Conservation (phyloP, 2,888 invertebrate species). For the Glaucopsyche alexis region DNA sequence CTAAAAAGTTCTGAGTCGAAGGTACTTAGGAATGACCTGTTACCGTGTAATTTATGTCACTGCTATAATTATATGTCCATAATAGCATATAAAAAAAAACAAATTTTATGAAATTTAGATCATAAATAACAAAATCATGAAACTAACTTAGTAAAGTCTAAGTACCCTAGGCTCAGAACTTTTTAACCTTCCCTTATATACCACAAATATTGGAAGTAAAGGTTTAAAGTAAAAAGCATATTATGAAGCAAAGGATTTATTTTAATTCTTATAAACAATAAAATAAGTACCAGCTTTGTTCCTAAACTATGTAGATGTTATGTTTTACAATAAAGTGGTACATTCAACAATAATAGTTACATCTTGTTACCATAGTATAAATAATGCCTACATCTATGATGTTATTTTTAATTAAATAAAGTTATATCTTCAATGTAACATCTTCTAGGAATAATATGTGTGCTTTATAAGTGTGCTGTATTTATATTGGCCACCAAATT, state of each 20-base stretch:
- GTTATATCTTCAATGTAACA: slow-evolving; percentile 1
- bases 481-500: slow-evolving; percentile 5
- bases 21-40: no score
- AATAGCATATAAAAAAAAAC: no score
- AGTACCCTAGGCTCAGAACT: no score
- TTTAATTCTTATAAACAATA: slow-evolving; percentile 47
- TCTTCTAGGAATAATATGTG: slow-evolving; percentile 14
- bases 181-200: no score
- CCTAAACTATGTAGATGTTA: slow-evolving; percentile 38
- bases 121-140: no score
- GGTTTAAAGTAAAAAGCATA: neutral
- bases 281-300: slow-evolving; percentile 44
- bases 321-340: slow-evolving; percentile 46
- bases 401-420: neutral
- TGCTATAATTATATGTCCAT: no score
- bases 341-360: slow-evolving; percentile 39
- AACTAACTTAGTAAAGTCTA: no score
- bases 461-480: slow-evolving; percentile 12
- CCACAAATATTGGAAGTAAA: no score
- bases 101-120: no score
- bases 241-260: slow-evolving; percentile 40
- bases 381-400: neutral
- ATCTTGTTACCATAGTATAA: slow-evolving; percentile 34
- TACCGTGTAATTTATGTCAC: no score
- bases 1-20: no score